Base-by-base conservation (phyloP, 2,888 invertebrate genomes). In the Yponomeuta evonymella region DNA sequence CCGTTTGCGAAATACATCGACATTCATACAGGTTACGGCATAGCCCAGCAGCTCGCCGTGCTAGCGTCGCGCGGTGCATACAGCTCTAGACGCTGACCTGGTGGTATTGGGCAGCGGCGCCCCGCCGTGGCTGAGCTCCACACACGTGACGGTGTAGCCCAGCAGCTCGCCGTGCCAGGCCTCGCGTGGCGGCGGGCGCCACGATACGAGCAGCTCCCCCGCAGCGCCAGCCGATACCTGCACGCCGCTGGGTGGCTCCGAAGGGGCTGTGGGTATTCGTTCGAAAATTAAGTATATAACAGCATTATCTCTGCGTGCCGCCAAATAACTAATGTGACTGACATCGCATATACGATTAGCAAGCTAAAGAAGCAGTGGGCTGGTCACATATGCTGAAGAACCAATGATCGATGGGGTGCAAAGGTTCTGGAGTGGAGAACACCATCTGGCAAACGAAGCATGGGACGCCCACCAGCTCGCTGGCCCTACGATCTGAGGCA, bases 91-190 rank as follows among this genome's bases (percentile, higher is more conserved):
- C 43, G 51, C 67, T 48, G 43, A 88, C 90, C 90, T 87, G 62
- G 89, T 83, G 8, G 84, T 78, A 70, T 90, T 90, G 69, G 77
- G 76, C 78, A 87, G 71, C 72, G 72, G 83, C 58, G 78, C 85
- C 67, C 92, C 89, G 68, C 89, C 89, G 33, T 90, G 91, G 48
- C 91, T 90, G 33, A 94, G 90, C 81, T 95, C 95, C n/a, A 94
- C 93, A 89, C 95, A 96, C 33, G 95, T 94, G 79, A 95, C 94
- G 48, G 94, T 94, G 83, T 96, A 96, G 11, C 96, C 96, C 12
- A 95, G 89, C 70, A 96, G 93, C 74, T 95, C 94, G 0, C 96
- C 96, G 82, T 96, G 96, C 94, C 95, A 95, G 0, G 94, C 90
- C 72, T 95, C 95, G n/a, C 94, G 89, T 63, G 94, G 93, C 0